phyloP scores from a whole-genome alignment of 2,888 invertebrate species.

The Hoplodrina blanda region DNA sequence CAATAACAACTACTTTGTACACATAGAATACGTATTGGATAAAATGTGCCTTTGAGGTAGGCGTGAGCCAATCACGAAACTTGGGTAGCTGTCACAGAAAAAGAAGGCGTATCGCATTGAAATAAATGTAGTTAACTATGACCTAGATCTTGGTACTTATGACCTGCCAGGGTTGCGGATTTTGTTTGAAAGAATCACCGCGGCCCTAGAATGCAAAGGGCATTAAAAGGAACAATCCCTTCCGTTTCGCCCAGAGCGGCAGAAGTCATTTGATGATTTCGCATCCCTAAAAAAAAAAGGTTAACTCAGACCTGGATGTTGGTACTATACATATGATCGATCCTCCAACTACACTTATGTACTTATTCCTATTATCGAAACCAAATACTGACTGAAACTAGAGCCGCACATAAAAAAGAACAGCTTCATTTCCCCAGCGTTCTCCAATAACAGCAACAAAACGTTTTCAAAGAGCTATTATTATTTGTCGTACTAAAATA shows the following conservation, averaged over 20 bases:
- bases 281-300: no score
- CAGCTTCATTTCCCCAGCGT: background rate
- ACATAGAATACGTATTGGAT: background rate
- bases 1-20: background rate
- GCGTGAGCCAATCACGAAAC: background rate
- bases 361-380: background rate
- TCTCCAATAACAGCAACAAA: slow-evolving; percentile 15
- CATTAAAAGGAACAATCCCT: no score
- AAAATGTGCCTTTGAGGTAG: background rate
- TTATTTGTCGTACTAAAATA: slow-evolving; percentile 27
- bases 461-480: slow-evolving; percentile 19
- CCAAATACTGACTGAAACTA: background rate
- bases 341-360: background rate
- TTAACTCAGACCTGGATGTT: no score
- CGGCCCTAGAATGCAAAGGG: no score
- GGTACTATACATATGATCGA: no score
- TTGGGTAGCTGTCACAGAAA: background rate
- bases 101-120: background rate
- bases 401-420: background rate
- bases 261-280: no score
- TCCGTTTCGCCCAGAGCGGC: no score
- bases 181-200: no score
- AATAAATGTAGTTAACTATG: background rate
- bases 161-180: no score
- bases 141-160: no score